Evolutionary conservation across 53 echinoderm and acorn worm genomes (phyloP).

Genomic region (Echinometra lucunter): DNA sequence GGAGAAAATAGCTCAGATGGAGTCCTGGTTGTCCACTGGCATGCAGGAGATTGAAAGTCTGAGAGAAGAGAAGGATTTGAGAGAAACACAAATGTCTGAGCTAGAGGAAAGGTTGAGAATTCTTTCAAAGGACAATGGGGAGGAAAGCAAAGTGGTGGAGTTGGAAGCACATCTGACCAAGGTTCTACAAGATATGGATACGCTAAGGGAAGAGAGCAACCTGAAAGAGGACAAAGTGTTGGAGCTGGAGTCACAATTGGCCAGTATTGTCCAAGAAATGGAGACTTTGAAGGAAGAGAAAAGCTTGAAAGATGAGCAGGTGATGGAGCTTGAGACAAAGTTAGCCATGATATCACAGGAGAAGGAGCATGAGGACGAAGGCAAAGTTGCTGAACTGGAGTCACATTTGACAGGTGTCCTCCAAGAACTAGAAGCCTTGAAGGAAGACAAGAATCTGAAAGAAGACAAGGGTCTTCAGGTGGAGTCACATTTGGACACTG

Average conservation of each 20-base stretch:
- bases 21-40: background rate
- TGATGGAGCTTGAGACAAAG: background rate
- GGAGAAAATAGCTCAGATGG: slow-evolving; percentile 5
- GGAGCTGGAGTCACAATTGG: background rate
- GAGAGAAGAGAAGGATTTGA: background rate
- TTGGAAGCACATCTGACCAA: background rate
- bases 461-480: background rate
- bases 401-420: background rate
- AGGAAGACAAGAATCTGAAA: background rate
- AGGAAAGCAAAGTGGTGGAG: background rate
- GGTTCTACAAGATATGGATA: background rate
- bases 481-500: background rate
- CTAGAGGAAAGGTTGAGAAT: background rate
- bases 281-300: slow-evolving; percentile 17
- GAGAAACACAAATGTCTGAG: background rate
- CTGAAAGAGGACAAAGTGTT: background rate
- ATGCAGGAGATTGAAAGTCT: background rate
- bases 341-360: background rate
- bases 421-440: background rate
- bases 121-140: background rate
- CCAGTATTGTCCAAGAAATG: background rate
- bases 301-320: background rate
- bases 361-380: background rate
- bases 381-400: background rate
- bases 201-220: background rate